phyloP scores from a whole-genome alignment of 2,797 vertebrate genomes.

The Pangasius sanitwongsei region DNA sequence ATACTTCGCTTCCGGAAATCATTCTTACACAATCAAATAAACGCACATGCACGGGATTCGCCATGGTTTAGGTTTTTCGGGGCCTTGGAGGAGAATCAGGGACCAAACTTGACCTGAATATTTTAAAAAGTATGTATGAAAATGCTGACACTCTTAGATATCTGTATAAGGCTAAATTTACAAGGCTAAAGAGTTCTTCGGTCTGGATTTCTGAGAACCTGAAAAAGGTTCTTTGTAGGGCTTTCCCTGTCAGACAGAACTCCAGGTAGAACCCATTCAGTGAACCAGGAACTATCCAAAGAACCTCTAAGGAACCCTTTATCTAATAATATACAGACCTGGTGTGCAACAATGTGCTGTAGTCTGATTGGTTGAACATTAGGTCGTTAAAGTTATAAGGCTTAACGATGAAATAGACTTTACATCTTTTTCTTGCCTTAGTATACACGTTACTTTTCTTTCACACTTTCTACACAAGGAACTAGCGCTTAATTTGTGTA shows the following conservation, averaged over 20 bases:
- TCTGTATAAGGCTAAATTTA: background rate
- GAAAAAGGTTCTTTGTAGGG: background rate
- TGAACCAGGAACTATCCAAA: background rate
- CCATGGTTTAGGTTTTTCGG: too few species aligned
- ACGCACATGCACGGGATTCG: conserved; percentile 73
- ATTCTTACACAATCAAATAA: conserved; percentile 83
- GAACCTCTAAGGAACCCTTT: background rate
- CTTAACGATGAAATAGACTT: background rate
- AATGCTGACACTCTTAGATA: background rate
- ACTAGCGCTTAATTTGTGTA: conserved; percentile 21
- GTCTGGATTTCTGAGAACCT: background rate
- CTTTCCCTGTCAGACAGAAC: background rate
- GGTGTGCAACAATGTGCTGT: background rate
- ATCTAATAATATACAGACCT: background rate
- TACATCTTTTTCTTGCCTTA: background rate
- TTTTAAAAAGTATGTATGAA: background rate
- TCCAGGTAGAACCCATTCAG: background rate
- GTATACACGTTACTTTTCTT: background rate
- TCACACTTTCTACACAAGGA: background rate
- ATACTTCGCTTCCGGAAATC: conserved; percentile 81
- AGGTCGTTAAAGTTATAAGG: background rate
- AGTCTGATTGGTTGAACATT: background rate
- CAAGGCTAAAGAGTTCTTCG: background rate
- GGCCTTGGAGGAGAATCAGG: background rate
- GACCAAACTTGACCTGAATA: background rate